A percentile compares a stretch with the other conserved stretches of the same genome.
Evolutionary conservation across 2,888 invertebrate genomes (phyloP).

Genomic region (Lepidocyrtinus sp.): DNA sequence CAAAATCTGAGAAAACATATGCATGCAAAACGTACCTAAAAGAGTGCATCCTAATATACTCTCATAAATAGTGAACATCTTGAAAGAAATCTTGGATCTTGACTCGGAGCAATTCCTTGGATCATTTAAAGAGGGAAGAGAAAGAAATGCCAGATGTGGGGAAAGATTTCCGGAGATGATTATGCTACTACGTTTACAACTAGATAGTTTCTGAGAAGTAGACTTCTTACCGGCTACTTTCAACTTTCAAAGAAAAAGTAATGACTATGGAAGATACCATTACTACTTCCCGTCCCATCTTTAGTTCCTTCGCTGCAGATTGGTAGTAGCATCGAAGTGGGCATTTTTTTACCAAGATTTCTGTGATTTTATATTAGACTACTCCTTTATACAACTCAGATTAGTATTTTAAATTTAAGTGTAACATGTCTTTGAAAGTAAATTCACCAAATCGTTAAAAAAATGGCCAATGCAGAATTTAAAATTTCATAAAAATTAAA

Average conservation of each 20-base stretch:
- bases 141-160: constrained; percentile 69
- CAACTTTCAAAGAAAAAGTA: not conserved
- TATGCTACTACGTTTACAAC: constrained; percentile 52
- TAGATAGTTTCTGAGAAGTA: constrained; percentile 39
- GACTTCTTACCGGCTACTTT: not conserved
- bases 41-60: constrained; percentile 19
- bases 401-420: no score
- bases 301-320: not conserved
- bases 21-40: constrained; percentile 39
- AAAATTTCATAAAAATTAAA: no score
- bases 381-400: not conserved
- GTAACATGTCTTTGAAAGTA: no score
- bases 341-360: not conserved
- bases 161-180: constrained; percentile 69
- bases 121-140: constrained; percentile 66
- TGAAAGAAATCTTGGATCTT: constrained; percentile 53
- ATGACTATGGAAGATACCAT: constrained; percentile 17
- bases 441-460: no score
- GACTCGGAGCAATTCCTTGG: constrained; percentile 67
- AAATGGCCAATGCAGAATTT: no score
- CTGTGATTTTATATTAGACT: not conserved
- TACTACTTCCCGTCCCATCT: constrained; percentile 21
- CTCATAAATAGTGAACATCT: constrained; percentile 30
- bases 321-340: not conserved
- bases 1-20: constrained; percentile 44